These are phyloP conservation scores for Geopemphigus sp. DNA, from an alignment of 1,140 invertebrate genomes.

Conservation along the genomic window DNA sequence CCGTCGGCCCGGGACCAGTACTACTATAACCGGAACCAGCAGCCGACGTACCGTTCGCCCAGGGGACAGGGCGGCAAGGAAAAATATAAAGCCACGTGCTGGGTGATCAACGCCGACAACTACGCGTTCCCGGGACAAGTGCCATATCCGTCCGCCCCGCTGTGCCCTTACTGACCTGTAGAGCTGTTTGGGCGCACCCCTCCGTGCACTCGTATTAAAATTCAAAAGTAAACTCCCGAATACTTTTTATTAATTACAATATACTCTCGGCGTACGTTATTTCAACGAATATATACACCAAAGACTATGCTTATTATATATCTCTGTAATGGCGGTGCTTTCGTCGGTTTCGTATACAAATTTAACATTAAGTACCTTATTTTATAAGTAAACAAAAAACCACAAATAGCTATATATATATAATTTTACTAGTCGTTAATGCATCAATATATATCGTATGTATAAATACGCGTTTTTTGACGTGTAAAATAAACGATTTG, in stretches of 20 bases:
- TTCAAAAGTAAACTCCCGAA: background rate
- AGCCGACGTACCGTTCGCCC: background rate
- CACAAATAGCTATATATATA: background rate
- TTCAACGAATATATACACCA: background rate
- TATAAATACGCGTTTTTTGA: background rate
- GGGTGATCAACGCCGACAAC: conserved; percentile 54
- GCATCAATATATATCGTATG: background rate
- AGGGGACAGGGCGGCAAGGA: conserved; percentile 51
- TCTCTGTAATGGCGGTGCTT: background rate
- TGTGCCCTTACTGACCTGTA: conserved; percentile 54
- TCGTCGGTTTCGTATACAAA: background rate
- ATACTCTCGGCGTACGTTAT: background rate
- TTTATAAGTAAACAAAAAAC: background rate
- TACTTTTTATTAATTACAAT: no score
- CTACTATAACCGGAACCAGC: background rate
- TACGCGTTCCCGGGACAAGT: conserved; percentile 55
- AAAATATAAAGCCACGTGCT: conserved; percentile 54
- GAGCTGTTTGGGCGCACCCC: no score
- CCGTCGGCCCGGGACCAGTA: background rate
- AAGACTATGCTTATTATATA: background rate
- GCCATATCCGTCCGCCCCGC: conserved; percentile 54
- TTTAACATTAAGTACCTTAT: background rate
- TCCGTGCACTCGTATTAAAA: background rate
- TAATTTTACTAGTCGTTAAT: background rate
- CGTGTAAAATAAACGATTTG: conserved; percentile 20